These are phyloP conservation scores for Rhodophaea formosa DNA, from an alignment of 2,888 invertebrate genomes.

Conservation along the genomic window DNA sequence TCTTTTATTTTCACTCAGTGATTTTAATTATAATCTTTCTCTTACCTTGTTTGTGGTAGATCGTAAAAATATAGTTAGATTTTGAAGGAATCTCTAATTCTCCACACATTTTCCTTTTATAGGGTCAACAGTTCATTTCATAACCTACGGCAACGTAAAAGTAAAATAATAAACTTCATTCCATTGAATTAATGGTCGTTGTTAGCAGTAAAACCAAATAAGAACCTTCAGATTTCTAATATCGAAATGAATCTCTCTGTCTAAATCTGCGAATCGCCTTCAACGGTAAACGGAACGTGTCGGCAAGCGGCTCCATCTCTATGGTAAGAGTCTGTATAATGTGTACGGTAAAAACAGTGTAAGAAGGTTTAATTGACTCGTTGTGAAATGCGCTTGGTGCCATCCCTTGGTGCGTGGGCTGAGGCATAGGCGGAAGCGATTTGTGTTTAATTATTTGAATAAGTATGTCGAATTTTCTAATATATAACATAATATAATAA, in stretches of 20 bases:
- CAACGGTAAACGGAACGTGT: slow-evolving; percentile 11
- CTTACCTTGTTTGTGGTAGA: too few relatives aligned
- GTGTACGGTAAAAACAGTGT: slow-evolving; percentile 45
- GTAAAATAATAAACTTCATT: too few relatives aligned
- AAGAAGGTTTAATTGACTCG: slow-evolving; percentile 65
- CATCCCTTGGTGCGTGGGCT: slow-evolving; percentile 31
- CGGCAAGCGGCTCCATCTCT: slow-evolving; percentile 30
- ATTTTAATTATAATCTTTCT: too few relatives aligned
- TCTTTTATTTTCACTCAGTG: too few relatives aligned
- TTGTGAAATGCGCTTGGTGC: slow-evolving; percentile 59
- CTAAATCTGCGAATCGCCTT: slow-evolving; percentile 1
- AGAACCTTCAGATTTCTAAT: slow-evolving; percentile 3
- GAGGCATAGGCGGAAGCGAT: slow-evolving; percentile 36
- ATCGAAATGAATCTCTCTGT: slow-evolving; percentile 1
- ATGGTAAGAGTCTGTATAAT: slow-evolving; percentile 37
- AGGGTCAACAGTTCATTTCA: too few relatives aligned
- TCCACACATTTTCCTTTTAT: too few relatives aligned
- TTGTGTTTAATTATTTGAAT: background rate
- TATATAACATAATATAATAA: too few relatives aligned
- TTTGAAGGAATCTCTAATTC: too few relatives aligned
- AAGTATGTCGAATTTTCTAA: too few relatives aligned
- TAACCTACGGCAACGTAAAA: too few relatives aligned
- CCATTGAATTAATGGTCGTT: background rate
- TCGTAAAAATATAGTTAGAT: too few relatives aligned
- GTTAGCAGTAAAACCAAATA: background rate